These are phyloP conservation scores for Anoplolepis gracilipes DNA, from an alignment of 1,140 invertebrate genomes.

Conservation along the genomic window DNA sequence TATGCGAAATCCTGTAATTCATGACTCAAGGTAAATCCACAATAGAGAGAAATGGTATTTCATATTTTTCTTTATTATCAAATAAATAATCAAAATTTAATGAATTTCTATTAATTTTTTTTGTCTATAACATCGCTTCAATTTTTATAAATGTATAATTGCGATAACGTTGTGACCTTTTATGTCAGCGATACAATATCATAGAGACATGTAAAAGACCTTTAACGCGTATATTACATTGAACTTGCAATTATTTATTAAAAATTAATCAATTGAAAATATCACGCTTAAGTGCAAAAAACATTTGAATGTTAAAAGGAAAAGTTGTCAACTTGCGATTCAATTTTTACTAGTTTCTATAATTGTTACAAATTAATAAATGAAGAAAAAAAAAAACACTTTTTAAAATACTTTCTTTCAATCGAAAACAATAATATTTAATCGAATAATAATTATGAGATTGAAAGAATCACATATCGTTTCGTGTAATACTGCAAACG, in stretches of 20 bases:
- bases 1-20: conserved; percentile 15
- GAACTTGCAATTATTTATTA: background rate
- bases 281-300: background rate
- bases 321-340: background rate
- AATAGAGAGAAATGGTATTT: background rate
- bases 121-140: background rate
- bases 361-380: background rate
- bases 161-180: background rate
- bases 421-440: background rate
- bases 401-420: background rate
- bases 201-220: background rate
- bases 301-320: background rate
- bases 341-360: background rate
- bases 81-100: background rate
- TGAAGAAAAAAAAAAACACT: background rate
- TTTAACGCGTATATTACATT: background rate
- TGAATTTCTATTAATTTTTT: background rate
- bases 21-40: conserved; percentile 16
- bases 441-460: background rate
- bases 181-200: background rate
- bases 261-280: background rate
- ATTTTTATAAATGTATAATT: background rate
- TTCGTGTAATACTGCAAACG: background rate
- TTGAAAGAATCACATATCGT: background rate
- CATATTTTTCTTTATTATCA: background rate